These are phyloP conservation scores for Ceryle rudis DNA, from an alignment of 2,797 vertebrate genomes.

Conservation along the genomic window DNA sequence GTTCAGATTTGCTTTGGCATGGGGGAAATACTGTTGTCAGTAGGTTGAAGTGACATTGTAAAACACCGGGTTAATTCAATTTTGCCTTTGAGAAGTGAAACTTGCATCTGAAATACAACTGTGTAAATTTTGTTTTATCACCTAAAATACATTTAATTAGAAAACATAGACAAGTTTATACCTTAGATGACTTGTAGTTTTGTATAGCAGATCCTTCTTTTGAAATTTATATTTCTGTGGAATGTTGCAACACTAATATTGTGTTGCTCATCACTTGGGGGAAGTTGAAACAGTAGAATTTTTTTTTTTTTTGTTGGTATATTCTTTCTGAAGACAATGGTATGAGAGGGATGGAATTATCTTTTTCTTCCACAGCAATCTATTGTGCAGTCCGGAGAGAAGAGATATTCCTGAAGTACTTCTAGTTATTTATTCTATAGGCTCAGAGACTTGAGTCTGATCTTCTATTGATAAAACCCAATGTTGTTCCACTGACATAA, in stretches of 20 bases:
- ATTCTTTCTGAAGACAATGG: not conserved
- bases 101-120: not conserved
- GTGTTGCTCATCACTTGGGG: not conserved
- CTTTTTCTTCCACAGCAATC: not conserved
- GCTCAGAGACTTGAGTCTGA: not conserved
- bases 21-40: not conserved
- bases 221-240: not conserved
- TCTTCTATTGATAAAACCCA: not conserved
- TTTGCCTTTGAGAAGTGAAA: not conserved
- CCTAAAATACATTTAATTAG: not conserved
- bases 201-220: not conserved
- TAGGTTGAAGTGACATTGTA: not conserved
- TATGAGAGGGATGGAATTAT: not conserved
- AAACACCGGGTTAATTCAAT: not conserved
- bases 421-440: not conserved
- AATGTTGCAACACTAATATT: not conserved
- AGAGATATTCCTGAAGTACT: not conserved
- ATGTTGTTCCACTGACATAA: not conserved
- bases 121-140: not conserved
- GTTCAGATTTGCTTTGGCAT: not conserved
- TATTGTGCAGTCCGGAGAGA: not conserved
- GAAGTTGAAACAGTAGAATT: not conserved
- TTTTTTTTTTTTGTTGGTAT: not conserved
- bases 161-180: not conserved
- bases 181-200: not conserved